phyloP scores from a whole-genome alignment of 1,140 invertebrate genomes.

The Drosophila kohkoa region DNA sequence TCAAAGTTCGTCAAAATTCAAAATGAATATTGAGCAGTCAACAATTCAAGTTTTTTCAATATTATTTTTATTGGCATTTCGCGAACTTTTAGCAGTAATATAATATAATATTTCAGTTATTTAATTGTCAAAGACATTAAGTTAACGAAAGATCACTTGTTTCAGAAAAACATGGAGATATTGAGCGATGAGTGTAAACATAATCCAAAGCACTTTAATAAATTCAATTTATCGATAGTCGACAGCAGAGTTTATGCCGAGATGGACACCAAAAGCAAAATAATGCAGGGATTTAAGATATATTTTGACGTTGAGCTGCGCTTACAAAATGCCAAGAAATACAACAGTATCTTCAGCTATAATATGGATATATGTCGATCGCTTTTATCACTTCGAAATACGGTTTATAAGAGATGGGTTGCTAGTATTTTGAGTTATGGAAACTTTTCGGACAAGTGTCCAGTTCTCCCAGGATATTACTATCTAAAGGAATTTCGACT shows the following conservation, averaged over 20 bases:
- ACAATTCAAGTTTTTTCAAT: background rate
- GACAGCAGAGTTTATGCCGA: constrained; percentile 37
- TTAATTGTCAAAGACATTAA: background rate
- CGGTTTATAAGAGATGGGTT: constrained; percentile 55
- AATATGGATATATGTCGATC: constrained; percentile 56
- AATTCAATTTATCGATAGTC: constrained; percentile 26
- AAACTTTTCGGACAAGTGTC: constrained; percentile 56
- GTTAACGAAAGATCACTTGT: background rate
- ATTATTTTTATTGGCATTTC: background rate
- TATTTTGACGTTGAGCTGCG: constrained; percentile 50
- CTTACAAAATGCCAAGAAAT: constrained; percentile 32
- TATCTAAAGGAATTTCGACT: constrained; percentile 44
- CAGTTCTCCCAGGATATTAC: constrained; percentile 43
- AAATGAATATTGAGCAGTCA: background rate
- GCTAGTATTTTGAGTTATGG: constrained; percentile 43
- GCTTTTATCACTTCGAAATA: constrained; percentile 35
- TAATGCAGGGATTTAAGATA: constrained; percentile 39
- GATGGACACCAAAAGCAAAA: constrained; percentile 24
- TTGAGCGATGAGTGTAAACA: constrained; percentile 21
- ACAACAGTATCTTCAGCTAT: constrained; percentile 49
- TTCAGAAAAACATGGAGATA: constrained; percentile 39
- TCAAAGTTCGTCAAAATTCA: background rate
- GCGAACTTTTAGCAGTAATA: constrained; percentile 5
- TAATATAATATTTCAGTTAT: background rate
- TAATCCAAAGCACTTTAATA: constrained; percentile 37